Conservation (phyloP, 2,113 vertebrate genomes). For the Phyllostomus discolor region DNA sequence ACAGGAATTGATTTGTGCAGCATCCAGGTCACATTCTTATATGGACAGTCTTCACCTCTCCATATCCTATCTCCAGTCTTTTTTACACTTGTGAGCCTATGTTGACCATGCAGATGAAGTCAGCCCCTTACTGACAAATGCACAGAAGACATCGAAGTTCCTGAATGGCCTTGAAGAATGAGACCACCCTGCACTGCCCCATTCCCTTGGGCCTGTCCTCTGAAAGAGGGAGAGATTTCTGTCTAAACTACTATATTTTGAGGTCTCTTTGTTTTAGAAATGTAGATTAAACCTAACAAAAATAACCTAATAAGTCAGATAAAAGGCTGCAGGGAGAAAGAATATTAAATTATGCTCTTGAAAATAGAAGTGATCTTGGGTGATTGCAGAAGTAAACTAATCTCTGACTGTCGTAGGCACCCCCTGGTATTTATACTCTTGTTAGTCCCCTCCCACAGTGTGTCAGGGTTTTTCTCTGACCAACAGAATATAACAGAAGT, state of each 20-base stretch:
- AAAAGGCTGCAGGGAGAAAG: neutral
- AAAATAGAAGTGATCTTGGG: neutral
- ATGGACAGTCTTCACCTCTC: neutral
- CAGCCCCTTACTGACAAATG: neutral
- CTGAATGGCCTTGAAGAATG: neutral
- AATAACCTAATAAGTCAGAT: neutral
- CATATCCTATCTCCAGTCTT: neutral
- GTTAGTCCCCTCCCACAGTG: neutral
- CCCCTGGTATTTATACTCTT: neutral
- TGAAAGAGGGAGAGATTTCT: neutral
- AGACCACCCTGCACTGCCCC: too few relatives aligned
- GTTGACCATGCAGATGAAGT: neutral
- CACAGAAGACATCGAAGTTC: neutral
- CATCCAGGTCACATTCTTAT: neutral
- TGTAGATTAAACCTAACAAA: neutral
- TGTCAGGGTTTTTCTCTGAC: neutral
- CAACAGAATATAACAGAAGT: neutral
- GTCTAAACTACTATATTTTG: neutral
- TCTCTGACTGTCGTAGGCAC: neutral
- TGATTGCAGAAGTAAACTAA: neutral
- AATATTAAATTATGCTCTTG: neutral
- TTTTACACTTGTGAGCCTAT: neutral
- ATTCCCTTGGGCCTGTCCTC: neutral
- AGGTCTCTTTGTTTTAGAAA: neutral
- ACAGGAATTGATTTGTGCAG: neutral